phyloP scores from a whole-genome alignment of 2,888 invertebrate genomes.

The Lepidonotus clava region DNA sequence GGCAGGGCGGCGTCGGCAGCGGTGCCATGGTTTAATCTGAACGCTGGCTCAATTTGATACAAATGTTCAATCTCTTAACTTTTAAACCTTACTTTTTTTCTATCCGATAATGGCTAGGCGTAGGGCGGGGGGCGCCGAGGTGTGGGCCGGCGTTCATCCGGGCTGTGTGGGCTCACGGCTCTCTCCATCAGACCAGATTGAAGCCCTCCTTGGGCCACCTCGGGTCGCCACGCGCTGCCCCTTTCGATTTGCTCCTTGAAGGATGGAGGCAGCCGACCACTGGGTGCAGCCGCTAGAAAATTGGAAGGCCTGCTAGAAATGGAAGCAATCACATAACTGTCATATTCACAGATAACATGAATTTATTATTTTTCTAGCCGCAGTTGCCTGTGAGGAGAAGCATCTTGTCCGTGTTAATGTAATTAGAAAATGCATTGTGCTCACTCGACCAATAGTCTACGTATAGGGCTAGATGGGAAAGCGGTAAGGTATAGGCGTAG shows the following conservation, averaged over 20 bases:
- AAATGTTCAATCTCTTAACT: constrained; percentile 47
- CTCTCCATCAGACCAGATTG: constrained; percentile 30
- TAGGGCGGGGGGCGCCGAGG: not conserved
- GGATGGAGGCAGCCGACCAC: not conserved
- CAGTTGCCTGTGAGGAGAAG: not conserved
- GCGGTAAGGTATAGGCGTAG: too few relatives aligned
- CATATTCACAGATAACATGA: constrained; percentile 52
- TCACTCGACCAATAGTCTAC: not conserved
- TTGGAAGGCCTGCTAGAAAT: constrained; percentile 55
- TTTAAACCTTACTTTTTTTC: constrained; percentile 23
- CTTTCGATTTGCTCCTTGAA: constrained; percentile 49
- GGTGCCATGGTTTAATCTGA: not conserved
- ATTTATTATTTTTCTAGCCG: constrained; percentile 48
- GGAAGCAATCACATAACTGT: constrained; percentile 57
- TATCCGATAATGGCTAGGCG: constrained; percentile 28
- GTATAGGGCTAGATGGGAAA: not conserved
- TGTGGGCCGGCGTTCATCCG: not conserved
- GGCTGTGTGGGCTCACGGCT: not conserved
- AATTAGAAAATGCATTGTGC: not conserved
- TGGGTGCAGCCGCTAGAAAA: constrained; percentile 51
- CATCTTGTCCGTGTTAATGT: not conserved
- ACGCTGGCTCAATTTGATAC: too few relatives aligned
- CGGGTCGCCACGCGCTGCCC: constrained; percentile 21
- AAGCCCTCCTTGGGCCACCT: not conserved
- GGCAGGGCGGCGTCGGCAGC: not conserved